Conservation (phyloP, 1,140 invertebrate genomes). For the Piezodorus guildinii region DNA sequence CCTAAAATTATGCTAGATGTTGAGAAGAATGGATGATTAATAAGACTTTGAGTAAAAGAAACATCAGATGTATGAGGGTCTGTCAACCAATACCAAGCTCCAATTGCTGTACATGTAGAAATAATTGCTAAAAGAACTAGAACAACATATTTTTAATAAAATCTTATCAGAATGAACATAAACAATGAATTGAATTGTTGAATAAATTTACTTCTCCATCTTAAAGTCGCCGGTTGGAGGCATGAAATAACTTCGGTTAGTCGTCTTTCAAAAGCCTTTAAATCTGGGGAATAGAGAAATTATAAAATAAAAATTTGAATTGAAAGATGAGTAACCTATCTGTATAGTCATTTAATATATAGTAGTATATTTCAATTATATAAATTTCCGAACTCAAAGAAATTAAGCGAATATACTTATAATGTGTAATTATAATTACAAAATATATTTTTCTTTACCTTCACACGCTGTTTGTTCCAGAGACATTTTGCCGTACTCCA, state of each 20-base stretch:
- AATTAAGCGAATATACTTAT: too few species aligned
- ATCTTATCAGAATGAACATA: not conserved
- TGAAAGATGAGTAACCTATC: not conserved
- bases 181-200: not conserved
- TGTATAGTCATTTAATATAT: too few species aligned
- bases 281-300: constrained; percentile 55
- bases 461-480: constrained; percentile 63
- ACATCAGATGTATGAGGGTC: constrained; percentile 81
- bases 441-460: constrained; percentile 39
- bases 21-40: constrained; percentile 95
- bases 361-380: too few species aligned
- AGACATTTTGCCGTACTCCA: constrained; percentile 41
- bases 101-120: constrained; percentile 77
- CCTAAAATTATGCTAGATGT: constrained; percentile 72
- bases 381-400: too few species aligned
- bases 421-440: not conserved
- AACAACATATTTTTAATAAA: constrained; percentile 32
- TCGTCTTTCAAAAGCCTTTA: constrained; percentile 91
- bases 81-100: constrained; percentile 87
- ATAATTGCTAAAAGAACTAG: constrained; percentile 72
- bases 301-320: not conserved
- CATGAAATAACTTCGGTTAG: constrained; percentile 93
- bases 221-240: constrained; percentile 75
- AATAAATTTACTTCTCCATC: constrained; percentile 75
- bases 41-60: constrained; percentile 77